These are phyloP conservation scores for Beroe forskalii DNA, from an alignment of 37 sponge, comb jelly and placozoan species.

Conservation along the genomic window DNA sequence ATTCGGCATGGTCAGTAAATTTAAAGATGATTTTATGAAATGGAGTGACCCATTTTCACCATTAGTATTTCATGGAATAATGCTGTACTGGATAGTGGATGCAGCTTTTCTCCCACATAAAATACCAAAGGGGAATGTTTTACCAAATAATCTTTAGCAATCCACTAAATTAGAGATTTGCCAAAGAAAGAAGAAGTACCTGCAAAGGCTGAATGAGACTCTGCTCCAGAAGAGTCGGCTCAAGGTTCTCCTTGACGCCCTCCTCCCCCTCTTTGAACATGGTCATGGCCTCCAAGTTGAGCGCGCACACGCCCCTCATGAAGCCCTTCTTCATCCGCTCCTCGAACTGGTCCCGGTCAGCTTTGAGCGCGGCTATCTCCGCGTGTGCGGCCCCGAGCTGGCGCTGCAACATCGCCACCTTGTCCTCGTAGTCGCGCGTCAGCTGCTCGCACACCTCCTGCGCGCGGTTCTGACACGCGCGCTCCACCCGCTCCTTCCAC, in stretches of 20 bases:
- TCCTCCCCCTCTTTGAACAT: conserved; percentile 77
- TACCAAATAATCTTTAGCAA: too few relatives aligned
- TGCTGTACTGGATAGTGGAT: too few relatives aligned
- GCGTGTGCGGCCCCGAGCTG: conserved; percentile 71
- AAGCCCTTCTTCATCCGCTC: conserved; percentile 98
- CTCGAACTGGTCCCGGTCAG: conserved; percentile 79
- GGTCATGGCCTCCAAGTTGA: conserved; percentile 97
- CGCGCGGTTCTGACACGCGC: conserved; percentile 90
- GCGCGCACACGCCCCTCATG: conserved; percentile 99
- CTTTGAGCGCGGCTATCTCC: conserved; percentile 70
- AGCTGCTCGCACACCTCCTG: conserved; percentile 86
- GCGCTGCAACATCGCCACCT: conserved; percentile 68
- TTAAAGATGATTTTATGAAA: too few relatives aligned
- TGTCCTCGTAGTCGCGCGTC: conserved; percentile 82
- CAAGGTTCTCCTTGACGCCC: conserved; percentile 13
- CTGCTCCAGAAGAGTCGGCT: background rate
- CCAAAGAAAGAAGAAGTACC: too few relatives aligned
- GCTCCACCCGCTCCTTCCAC: conserved; percentile 90
- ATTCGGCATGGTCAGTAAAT: too few relatives aligned
- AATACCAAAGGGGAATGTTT: background rate
- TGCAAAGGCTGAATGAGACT: conserved; percentile 6
- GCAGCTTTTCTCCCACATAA: background rate
- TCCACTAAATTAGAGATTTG: too few relatives aligned
- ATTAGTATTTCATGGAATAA: too few relatives aligned
- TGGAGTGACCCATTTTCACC: too few relatives aligned